Conservation (phyloP, 92 coral and sea anemone genomes). For the Paragorgia papillata region DNA sequence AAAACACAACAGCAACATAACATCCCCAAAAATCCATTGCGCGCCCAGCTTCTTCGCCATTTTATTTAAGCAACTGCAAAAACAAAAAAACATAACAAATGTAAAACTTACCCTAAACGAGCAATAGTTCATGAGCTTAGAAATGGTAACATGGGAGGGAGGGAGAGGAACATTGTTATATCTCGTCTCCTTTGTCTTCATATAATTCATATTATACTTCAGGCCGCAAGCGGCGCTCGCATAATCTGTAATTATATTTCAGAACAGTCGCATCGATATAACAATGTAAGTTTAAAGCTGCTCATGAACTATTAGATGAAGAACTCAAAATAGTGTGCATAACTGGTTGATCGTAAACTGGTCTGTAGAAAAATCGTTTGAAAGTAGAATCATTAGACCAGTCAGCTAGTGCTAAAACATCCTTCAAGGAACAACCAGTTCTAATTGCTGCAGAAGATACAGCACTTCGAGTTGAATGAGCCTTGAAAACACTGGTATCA, state of each 20-base stretch:
- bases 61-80: slow-evolving; percentile 47
- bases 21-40: background rate
- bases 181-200: slow-evolving; percentile 52
- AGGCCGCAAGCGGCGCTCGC: slow-evolving; percentile 51
- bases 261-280: slow-evolving; percentile 1
- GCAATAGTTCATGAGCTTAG: slow-evolving; percentile 15
- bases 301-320: background rate
- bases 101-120: slow-evolving; percentile 6
- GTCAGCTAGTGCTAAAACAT: slow-evolving; percentile 26
- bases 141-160: slow-evolving; percentile 17
- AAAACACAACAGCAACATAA: background rate
- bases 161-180: slow-evolving; percentile 36
- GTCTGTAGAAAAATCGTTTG: slow-evolving; percentile 51
- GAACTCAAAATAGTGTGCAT: background rate
- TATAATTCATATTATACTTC: slow-evolving; percentile 59
- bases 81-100: slow-evolving; percentile 27
- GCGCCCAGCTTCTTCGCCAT: slow-evolving; percentile 18
- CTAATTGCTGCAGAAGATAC: slow-evolving; percentile 40
- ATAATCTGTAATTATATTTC: slow-evolving; percentile 59
- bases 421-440: slow-evolving; percentile 31
- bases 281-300: slow-evolving; percentile 20
- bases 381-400: slow-evolving; percentile 60
- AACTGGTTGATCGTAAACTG: slow-evolving; percentile 8
- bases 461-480: slow-evolving; percentile 48
- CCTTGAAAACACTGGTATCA: slow-evolving; percentile 48